These are phyloP conservation scores for Lysandra coridon DNA, from an alignment of 2,888 invertebrate species.

Conservation along the genomic window DNA sequence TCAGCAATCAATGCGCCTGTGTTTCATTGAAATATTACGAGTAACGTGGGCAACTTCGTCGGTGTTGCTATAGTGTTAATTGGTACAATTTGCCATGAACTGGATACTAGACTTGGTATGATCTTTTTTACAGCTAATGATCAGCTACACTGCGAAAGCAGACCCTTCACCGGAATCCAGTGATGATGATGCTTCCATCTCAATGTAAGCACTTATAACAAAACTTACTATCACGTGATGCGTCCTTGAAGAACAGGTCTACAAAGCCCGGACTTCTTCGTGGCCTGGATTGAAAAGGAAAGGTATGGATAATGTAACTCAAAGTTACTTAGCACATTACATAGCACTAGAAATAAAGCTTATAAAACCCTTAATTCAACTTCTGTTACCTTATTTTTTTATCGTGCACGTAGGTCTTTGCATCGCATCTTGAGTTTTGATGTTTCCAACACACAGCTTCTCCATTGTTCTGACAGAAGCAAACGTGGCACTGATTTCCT, in stretches of 20 bases:
- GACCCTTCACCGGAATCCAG: background rate
- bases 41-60: background rate
- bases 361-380: background rate
- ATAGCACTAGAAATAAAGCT: background rate
- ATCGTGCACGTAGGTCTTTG: slow-evolving; percentile 47
- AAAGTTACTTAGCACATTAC: no score
- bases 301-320: background rate
- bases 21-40: background rate
- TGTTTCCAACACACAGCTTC: slow-evolving; percentile 58
- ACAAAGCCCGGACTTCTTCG: slow-evolving; percentile 54
- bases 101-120: background rate
- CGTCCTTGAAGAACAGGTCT: slow-evolving; percentile 59
- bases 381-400: slow-evolving; percentile 49
- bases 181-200: no score
- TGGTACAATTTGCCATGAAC: background rate
- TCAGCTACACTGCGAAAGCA: background rate
- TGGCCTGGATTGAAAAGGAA: slow-evolving; percentile 43
- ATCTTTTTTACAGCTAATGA: no score
- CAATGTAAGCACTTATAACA: background rate
- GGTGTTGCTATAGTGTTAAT: background rate
- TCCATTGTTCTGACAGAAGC: slow-evolving; percentile 57
- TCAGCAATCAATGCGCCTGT: background rate
- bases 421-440: slow-evolving; percentile 52
- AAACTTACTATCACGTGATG: slow-evolving; percentile 54
- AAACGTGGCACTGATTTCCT: slow-evolving; percentile 53